Evolutionary conservation across 2,888 invertebrate species (phyloP), one percentile per base, ranked within the genome.

Genomic region (Halictus ligatus): DNA sequence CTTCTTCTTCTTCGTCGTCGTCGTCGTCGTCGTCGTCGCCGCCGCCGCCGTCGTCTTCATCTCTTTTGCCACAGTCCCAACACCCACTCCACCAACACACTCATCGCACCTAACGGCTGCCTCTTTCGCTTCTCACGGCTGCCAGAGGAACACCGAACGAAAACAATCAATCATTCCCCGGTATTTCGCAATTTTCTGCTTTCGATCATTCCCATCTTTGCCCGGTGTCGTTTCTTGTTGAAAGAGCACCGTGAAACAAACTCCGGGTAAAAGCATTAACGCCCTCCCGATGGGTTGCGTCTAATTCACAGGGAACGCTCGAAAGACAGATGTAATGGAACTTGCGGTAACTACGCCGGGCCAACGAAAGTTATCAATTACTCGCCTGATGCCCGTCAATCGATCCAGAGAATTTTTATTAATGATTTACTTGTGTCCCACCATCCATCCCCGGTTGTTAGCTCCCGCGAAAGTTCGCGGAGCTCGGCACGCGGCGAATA

Each of bases 131-230:
- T n/a, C 54, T 46, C 25, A 48, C 50, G 40, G 46, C 67, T 67
- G 48, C 54, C 67, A 15, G 21, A 54, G 80, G 74, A 80, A 84
- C 80, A 81, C 81, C 83, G 81, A 85, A 81, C 78, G 84, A 84
- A 90, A 90, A 88, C 85, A 89, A 90, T 90, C 90, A 89, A 90
- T 90, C 90, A 90, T 89, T 79, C 54, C 76, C 86, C 90, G 88
- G 88, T 88, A 72, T 86, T 80, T 83, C 84, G 86, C 84, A 88
- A 88, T 90, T 89, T 84, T 86, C 88, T 72, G 81, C 88, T 83
- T 81, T 87, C 87, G 83, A 87, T 78, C 88, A 81, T 89, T 85
- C 84, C 40, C 60, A 69, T 50, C 67, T 40, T n/a, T 35, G n/a
- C 25, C 29, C 21, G n/a, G 40, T 69, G 75, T 35, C 60, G 74